Evolutionary conservation across 2,888 invertebrate genomes (phyloP).

Genomic region (Dynastes maya): DNA sequence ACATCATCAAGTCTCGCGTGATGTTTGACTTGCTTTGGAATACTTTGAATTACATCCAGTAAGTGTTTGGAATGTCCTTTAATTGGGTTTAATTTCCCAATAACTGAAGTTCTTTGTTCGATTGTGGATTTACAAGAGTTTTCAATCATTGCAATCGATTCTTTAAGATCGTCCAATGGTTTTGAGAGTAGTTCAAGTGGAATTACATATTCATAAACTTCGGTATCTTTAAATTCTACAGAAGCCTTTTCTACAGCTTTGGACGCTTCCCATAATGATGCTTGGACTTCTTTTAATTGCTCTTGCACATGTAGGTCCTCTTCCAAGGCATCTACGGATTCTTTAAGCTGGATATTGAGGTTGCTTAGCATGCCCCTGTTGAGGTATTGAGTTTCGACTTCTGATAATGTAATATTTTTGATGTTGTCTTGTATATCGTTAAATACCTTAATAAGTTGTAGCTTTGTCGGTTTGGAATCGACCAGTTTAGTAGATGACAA

Average conservation of each 20-base stretch:
- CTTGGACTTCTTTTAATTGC: conserved; percentile 54
- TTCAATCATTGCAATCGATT: conserved; percentile 20
- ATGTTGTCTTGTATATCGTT: conserved; percentile 15
- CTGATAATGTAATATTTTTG: conserved; percentile 20
- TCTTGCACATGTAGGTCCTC: not conserved
- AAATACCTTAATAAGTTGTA: conserved; percentile 4
- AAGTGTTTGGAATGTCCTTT: conserved; percentile 11
- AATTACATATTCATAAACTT: not conserved
- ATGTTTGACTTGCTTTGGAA: not conserved
- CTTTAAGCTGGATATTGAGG: conserved; percentile 16
- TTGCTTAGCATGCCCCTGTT: conserved; percentile 16
- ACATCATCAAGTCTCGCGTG: not conserved
- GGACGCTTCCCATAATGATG: conserved; percentile 48
- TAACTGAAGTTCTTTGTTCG: conserved; percentile 16
- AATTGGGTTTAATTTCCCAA: conserved; percentile 22
- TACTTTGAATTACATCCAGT: not conserved
- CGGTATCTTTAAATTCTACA: not conserved
- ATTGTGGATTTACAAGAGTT: not conserved
- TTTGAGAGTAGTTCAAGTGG: conserved; percentile 3
- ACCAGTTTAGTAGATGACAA: not conserved
- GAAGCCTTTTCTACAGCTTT: conserved; percentile 43
- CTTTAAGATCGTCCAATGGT: conserved; percentile 31
- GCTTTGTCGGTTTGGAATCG: not conserved
- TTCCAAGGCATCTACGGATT: conserved; percentile 14
- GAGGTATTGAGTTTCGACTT: conserved; percentile 22